Percentiles rank a stretch among this genome's conserved stretches.
Conservation (phyloP, 2,113 vertebrate species). For the Bufo gargarizans region DNA sequence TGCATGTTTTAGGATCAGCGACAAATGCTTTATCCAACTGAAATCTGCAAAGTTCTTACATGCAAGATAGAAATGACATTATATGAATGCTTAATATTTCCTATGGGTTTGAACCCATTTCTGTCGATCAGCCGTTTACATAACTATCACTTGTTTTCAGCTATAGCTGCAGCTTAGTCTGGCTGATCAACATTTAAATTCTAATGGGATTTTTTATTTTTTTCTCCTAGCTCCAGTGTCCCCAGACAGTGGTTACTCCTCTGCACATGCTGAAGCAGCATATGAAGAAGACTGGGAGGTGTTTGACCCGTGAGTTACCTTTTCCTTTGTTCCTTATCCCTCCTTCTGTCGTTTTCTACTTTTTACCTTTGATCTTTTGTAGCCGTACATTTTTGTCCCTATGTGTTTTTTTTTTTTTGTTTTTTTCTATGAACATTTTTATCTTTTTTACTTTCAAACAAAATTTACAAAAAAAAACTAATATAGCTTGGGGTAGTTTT, state of each 20-base stretch:
- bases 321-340: no score
- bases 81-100: not conserved
- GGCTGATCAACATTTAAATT: no score
- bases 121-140: not conserved
- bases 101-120: not conserved
- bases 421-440: no score
- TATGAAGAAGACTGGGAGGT: slow-evolving; percentile 99
- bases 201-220: slow-evolving; percentile 36
- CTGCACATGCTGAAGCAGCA: slow-evolving; percentile 88
- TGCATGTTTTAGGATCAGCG: not conserved
- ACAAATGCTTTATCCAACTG: not conserved
- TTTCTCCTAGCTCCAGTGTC: slow-evolving; percentile 85
- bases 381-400: no score
- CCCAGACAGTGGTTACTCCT: slow-evolving; percentile 87
- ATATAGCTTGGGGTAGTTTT: no score
- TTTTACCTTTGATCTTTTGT: not conserved
- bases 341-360: rapidly evolving
- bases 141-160: not conserved
- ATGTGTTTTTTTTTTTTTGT: no score
- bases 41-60: not conserved
- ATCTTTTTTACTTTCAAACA: no score
- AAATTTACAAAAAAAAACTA: no score
- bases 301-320: slow-evolving; percentile 93
- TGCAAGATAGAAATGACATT: no score
- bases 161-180: not conserved